phyloP scores from a whole-genome alignment of 2,797 vertebrate species.

The Alcedo atthis region DNA sequence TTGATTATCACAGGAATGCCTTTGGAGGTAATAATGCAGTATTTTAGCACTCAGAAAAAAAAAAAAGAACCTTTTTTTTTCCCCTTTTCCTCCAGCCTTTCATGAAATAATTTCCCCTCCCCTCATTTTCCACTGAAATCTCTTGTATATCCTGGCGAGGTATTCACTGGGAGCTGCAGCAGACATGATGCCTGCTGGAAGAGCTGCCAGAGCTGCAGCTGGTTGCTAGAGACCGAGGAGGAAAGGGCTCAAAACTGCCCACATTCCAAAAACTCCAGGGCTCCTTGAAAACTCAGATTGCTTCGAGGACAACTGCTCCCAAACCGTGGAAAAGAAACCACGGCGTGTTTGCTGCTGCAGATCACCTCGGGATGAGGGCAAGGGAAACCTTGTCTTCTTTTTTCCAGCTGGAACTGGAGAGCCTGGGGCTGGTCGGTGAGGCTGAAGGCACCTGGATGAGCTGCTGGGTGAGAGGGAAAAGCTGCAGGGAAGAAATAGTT shows the following conservation, averaged over 20 bases:
- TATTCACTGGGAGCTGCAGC: not conserved
- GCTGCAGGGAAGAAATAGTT: not conserved
- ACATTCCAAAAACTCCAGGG: constrained; percentile 3
- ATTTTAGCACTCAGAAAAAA: not conserved
- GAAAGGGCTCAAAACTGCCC: not conserved
- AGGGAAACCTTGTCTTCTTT: not conserved
- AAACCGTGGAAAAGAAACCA: not conserved
- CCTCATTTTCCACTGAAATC: not conserved
- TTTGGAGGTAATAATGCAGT: not conserved
- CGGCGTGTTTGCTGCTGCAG: not conserved
- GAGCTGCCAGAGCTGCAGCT: not conserved
- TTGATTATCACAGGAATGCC: constrained; percentile 33
- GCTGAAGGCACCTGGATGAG: not conserved
- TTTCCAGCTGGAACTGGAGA: not conserved
- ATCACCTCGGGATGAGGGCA: not conserved
- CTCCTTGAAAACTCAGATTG: not conserved
- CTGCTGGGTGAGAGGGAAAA: not conserved
- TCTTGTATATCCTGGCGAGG: not conserved
- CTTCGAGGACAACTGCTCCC: not conserved
- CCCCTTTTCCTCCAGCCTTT: not conserved
- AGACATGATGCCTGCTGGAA: not conserved
- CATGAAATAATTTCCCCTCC: not conserved
- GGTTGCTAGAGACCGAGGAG: not conserved
- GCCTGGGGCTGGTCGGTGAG: accelerated
- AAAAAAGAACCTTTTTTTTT: not conserved